A percentile compares a stretch with the other conserved stretches of the same genome.
Conservation (phyloP, 1,140 invertebrate species). For the Hylaeus anthracinus region DNA sequence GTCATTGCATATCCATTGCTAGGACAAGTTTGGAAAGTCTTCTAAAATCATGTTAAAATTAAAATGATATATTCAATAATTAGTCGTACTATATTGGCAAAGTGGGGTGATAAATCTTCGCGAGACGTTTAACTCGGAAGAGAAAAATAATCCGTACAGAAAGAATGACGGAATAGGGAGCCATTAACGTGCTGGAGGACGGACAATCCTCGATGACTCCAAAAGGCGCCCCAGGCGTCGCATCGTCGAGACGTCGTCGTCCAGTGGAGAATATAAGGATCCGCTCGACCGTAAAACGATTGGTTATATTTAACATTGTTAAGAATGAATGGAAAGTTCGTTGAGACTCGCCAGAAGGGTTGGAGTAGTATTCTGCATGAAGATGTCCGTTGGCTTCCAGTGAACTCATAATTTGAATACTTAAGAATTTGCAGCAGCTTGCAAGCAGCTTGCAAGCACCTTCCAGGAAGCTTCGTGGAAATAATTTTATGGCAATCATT, state of each 20-base stretch:
- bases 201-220: slow-evolving; percentile 36
- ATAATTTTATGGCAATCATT: too few species aligned
- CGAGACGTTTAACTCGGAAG: neutral
- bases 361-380: neutral
- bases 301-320: slow-evolving; percentile 59
- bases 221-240: slow-evolving; percentile 32
- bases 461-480: too few species aligned
- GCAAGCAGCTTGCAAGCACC: neutral
- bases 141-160: slow-evolving; percentile 4
- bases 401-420: neutral
- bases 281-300: slow-evolving; percentile 64
- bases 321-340: slow-evolving; percentile 48
- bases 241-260: slow-evolving; percentile 28
- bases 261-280: slow-evolving; percentile 46
- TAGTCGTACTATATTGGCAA: neutral
- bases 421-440: neutral
- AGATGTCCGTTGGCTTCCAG: neutral
- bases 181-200: slow-evolving; percentile 4
- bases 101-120: neutral
- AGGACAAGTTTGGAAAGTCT: neutral
- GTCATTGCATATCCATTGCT: too few species aligned
- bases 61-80: neutral
- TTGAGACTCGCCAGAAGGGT: slow-evolving; percentile 46
- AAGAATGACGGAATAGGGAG: slow-evolving; percentile 6
- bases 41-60: neutral